Evolutionary conservation across 2,888 invertebrate genomes (phyloP).

Genomic region (Aspidapion aeneum): DNA sequence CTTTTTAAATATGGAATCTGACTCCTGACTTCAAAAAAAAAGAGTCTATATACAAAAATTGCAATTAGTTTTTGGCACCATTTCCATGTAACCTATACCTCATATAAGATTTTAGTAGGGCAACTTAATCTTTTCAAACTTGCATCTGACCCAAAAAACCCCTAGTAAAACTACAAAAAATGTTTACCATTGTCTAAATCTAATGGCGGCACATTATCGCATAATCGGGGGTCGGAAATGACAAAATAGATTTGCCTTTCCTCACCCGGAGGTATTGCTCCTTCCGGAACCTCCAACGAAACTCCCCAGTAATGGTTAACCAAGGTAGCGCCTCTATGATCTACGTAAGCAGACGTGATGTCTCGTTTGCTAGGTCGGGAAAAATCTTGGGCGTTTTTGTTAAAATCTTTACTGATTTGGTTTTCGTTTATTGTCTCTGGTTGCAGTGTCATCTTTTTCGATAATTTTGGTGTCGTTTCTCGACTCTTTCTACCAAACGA

Average conservation of each 20-base stretch:
- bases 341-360: conserved; percentile 57
- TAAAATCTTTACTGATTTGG: conserved; percentile 32
- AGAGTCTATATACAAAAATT: too few relatives aligned
- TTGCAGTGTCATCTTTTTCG: conserved; percentile 35
- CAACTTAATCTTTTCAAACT: too few relatives aligned
- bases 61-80: too few relatives aligned
- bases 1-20: too few relatives aligned
- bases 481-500: conserved; percentile 39
- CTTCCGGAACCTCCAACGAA: conserved; percentile 81
- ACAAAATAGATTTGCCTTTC: conserved; percentile 93
- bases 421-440: conserved; percentile 34
- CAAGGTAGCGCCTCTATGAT: conserved; percentile 76
- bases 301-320: conserved; percentile 90
- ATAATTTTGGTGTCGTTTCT: conserved; percentile 37
- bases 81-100: too few relatives aligned
- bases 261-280: conserved; percentile 78
- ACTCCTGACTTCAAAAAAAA: too few relatives aligned
- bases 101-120: too few relatives aligned
- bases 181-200: conserved; percentile 83
- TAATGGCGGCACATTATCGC: conserved; percentile 71
- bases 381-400: conserved; percentile 38
- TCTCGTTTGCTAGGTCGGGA: conserved; percentile 45
- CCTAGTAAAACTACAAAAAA: not conserved
- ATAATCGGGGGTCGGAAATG: conserved; percentile 77
- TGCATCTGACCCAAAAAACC: too few relatives aligned